phyloP scores from a whole-genome alignment of 2,888 invertebrate species.

The Leptopilina syphax region DNA sequence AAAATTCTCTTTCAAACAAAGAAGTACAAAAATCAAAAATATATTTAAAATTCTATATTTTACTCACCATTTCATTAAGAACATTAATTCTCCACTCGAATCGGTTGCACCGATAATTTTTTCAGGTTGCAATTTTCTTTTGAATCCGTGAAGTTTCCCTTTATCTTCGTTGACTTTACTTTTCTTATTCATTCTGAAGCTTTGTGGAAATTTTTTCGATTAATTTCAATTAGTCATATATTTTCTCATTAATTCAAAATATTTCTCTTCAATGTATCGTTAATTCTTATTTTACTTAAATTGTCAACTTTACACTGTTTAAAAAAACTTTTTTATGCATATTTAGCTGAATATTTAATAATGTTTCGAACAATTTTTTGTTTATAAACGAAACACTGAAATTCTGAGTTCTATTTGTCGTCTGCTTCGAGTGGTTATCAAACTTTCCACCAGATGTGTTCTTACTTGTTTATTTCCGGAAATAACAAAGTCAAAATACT shows the following conservation, averaged over 20 bases:
- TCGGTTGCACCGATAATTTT: conserved; percentile 94
- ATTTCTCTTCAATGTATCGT: neutral
- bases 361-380: neutral
- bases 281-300: neutral
- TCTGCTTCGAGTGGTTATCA: neutral
- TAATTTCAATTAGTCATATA: neutral
- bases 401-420: neutral
- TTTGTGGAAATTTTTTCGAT: neutral
- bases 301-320: no score
- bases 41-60: neutral
- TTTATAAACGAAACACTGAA: neutral
- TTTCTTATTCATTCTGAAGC: conserved; percentile 53
- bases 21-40: neutral
- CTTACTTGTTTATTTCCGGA: conserved; percentile 12
- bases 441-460: neutral
- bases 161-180: conserved; percentile 74
- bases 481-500: neutral
- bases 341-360: neutral
- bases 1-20: neutral
- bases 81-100: conserved; percentile 91
- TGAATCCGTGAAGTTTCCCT: conserved; percentile 85
- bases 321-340: neutral
- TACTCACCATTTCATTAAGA: conserved; percentile 91
- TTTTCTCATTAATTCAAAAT: neutral
- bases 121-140: conserved; percentile 87